Base-by-base conservation (phyloP, 2,797 vertebrate genomes). In the Pogoniulus pusillus region DNA sequence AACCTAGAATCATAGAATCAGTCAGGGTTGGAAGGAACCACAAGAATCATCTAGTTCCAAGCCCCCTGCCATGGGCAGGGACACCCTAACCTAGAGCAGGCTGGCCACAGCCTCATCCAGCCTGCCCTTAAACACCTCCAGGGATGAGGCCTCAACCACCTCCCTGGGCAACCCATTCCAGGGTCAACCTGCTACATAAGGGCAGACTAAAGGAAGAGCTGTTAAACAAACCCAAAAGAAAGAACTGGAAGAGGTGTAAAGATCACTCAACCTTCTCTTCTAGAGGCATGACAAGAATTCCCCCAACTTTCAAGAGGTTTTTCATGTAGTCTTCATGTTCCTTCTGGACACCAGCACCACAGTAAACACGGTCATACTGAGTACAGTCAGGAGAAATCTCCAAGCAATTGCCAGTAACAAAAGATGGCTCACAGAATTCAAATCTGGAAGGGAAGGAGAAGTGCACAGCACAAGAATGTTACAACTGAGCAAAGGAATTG, bases 291-390 rank as follows among this genome's bases (percentile, higher is more conserved):
- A 99, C 99, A 43, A 99, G 98, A 94, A 99, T 98, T 30, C 99
- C 99, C 5, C 99, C 99, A 66, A 99, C 96, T 97, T 99, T 99
- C 68, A 99, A 96, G 80, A 99, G 97, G 94, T 97, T 99, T 97
- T 98, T 99, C 99, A 99, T 99, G 97, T 99, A 99, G 34, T 98
- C 98, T 95, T 99, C 98, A 0, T 99, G 98, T 22, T 99, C 98
- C 68, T 98, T 98, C 97, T 99, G 99, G 35, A 99, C 99, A 2
- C 99, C 99, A 3, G 99, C 99, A 3, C 99, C 99, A 26, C 99
- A 99, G 96, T 99, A 99, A 30, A 99, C 99, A 29, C 99, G 94
- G 94, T 99, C 99, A 27, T 99, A 99, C 94, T 99, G 98, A 55
- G 98, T 98, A 80, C 98, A 98, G 84, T 99, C 99, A 1, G 98